Evolutionary conservation across 2,888 invertebrate genomes (phyloP), one percentile per base, ranked within the genome.

Genomic region (Clivina fossor): DNA sequence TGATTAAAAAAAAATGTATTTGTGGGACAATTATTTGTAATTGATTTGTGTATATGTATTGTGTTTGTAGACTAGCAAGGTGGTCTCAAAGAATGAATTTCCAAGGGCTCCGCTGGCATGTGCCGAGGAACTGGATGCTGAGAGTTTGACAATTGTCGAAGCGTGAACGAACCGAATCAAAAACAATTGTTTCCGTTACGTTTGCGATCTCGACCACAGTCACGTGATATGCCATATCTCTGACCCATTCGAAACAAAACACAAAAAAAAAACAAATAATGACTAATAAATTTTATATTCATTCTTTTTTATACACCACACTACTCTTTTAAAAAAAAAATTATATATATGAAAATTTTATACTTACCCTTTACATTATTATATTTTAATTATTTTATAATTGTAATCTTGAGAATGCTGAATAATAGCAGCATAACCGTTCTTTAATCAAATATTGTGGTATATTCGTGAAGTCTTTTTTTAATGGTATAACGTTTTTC

Each of bases 71-170:
- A 55, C 40, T 55, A 55, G 40, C 30, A 46, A 47, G 40, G 40
- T 40, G 28, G 38, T 55, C 26, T 22, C 46, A 11, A 55, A 47
- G 40, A 40, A 37, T 28, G 55, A 55, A 16, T 47, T 71, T 46
- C 64, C 72, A 47, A 66, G 70, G 61, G 74, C 74, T 50, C 74
- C 74, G 30, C 61, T 74, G 58, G 74, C 74, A 47, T 65, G 71
- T 59, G 71, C 69, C 32, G 74, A 74, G 32, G 53, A 68, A 47
- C 57, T 66, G 49, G 66, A 68, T 49, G 58, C 60, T 48, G 68
- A 70, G 44, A 49, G 49, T 38, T 18, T 20, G 11, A 38, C 49
- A 49, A 26, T 40, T 28, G 30, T 40, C 16, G 49, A 49, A 40
- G 26, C 49, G 30, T 38, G 26, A 43, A 49, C 40, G 22, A 35